Conservation (phyloP, 2,797 vertebrate genomes). For the Epinephelus awoara region DNA sequence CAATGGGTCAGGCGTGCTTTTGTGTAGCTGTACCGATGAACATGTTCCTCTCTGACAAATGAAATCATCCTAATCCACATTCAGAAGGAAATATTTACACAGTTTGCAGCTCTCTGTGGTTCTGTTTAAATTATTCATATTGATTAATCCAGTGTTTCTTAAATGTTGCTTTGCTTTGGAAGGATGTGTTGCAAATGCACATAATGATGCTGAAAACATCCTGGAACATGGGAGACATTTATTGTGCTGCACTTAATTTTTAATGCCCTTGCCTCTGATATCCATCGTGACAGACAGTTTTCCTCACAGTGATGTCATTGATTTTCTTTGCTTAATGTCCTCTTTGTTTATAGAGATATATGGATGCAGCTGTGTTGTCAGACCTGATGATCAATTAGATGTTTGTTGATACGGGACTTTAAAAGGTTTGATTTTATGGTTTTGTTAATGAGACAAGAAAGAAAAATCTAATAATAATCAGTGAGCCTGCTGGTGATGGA, state of each 20-base stretch:
- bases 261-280: neutral
- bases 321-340: neutral
- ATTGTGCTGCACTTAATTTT: neutral
- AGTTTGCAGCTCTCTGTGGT: neutral
- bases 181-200: neutral
- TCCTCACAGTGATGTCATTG: too few species aligned
- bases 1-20: too few species aligned
- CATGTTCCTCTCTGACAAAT: too few species aligned
- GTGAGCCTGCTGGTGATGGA: neutral
- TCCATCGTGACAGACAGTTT: neutral
- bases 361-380: neutral
- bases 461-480: neutral
- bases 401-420: neutral
- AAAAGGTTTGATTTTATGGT: neutral
- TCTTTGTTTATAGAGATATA: neutral
- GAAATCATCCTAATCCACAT: neutral
- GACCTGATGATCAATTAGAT: neutral
- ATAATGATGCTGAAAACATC: neutral
- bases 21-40: too few species aligned
- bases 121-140: neutral
- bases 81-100: neutral
- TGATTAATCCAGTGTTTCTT: neutral
- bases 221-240: neutral
- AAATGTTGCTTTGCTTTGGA: neutral
- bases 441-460: neutral